phyloP scores from a whole-genome alignment of 2,113 vertebrate species.

The Sceloporus tristichus region DNA sequence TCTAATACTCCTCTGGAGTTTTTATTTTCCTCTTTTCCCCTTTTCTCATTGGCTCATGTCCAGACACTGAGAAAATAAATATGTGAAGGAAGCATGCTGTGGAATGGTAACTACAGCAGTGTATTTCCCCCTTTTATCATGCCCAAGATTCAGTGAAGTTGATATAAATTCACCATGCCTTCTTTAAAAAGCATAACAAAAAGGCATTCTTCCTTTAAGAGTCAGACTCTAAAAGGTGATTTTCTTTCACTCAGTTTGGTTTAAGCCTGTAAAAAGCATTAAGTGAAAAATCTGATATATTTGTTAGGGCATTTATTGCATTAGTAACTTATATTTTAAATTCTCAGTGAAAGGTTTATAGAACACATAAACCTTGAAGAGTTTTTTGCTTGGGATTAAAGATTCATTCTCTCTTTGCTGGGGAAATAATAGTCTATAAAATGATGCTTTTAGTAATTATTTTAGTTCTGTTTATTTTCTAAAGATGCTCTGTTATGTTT shows the following conservation, averaged over 20 bases:
- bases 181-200: slow-evolving; percentile 77
- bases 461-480: slow-evolving; percentile 68
- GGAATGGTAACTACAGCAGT: slow-evolving; percentile 79
- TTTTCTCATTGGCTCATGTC: slow-evolving; percentile 59
- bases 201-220: slow-evolving; percentile 79
- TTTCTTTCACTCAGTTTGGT: slow-evolving; percentile 80
- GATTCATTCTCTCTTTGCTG: slow-evolving; percentile 69
- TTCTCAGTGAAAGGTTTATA: slow-evolving; percentile 81
- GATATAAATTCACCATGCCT: slow-evolving; percentile 83
- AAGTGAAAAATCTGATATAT: slow-evolving; percentile 86
- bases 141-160: slow-evolving; percentile 79
- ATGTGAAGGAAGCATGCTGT: slow-evolving; percentile 77
- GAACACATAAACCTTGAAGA: slow-evolving; percentile 79
- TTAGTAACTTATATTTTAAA: slow-evolving; percentile 83
- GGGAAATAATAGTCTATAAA: slow-evolving; percentile 74
- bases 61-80: slow-evolving; percentile 80
- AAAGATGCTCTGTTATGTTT: slow-evolving; percentile 42
- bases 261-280: slow-evolving; percentile 87
- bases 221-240: slow-evolving; percentile 80
- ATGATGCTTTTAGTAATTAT: slow-evolving; percentile 70
- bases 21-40: slow-evolving; percentile 38
- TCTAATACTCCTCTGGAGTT: slow-evolving; percentile 10
- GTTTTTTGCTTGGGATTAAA: slow-evolving; percentile 79
- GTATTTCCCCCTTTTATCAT: slow-evolving; percentile 79
- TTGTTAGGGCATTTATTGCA: slow-evolving; percentile 82